Base-by-base conservation (phyloP, 1,140 invertebrate genomes). In the Aphelinus certus region DNA sequence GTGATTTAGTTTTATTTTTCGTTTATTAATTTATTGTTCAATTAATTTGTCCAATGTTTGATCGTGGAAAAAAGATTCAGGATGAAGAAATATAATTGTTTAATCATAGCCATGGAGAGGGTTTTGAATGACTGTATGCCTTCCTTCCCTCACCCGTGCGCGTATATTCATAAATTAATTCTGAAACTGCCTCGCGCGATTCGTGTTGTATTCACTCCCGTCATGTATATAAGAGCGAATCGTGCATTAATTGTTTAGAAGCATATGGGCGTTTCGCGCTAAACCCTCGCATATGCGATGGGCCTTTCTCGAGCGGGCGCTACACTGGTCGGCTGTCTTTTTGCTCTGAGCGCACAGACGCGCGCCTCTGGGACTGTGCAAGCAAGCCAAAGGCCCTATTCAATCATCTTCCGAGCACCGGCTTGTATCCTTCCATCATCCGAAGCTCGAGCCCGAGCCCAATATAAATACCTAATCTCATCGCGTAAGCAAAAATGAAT, bases 221-320 rank as follows among this genome's bases (percentile, higher is more conserved):
- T 42, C 62, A 55, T 53, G 47, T 42, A 26, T 26, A 26, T n/a
- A 58, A 66, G 58, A 70, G 60, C 57, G 26, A 53, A 62, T 9
- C 10, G 57, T 10, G 10, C 49, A 26, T 65, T 75, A 75, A 75
- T 75, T 75, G 73, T 75, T 75, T 75, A 75, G 73, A 56, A 45
- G 48, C 62, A 26, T 26, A 75, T 64, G 73, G 73, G 73, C 73
- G 73, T 70, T 70, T 46, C 73, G 65, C 68, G 63, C 66, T 63
- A 74, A 26, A 26, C 26, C 26, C 26, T 26, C 26, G 26, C 26
- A 26, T 26, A 26, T 26, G 26, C 26, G 26, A 26, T 26, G 26
- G 26, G 26, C 26, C 26, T 26, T 26, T 26, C 26, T 26, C 26
- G 26, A 26, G 26, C 26, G 26, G 26, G 26, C 26, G 26, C 26